Evolutionary conservation across 2,797 vertebrate genomes (phyloP).

Genomic region (Phaenicophaeus curvirostris): DNA sequence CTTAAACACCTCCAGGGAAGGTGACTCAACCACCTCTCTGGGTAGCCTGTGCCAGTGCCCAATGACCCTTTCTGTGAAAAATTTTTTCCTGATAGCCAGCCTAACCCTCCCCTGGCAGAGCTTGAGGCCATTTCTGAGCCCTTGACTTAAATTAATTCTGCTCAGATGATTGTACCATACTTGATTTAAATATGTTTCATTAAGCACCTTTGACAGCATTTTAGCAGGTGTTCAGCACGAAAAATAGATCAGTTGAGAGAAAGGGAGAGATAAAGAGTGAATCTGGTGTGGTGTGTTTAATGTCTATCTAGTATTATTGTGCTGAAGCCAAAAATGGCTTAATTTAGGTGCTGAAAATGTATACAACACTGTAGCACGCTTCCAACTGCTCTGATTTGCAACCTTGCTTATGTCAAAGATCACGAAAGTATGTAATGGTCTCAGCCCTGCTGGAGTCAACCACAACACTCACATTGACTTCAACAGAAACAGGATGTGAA

Average conservation of each 20-base stretch:
- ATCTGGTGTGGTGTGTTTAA: neutral
- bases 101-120: no score
- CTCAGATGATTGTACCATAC: slow-evolving; percentile 46
- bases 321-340: neutral
- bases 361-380: neutral
- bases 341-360: neutral
- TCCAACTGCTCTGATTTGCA: neutral
- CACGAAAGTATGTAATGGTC: neutral
- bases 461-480: neutral
- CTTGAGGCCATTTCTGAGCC: no score
- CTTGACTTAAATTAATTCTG: slow-evolving; percentile 61
- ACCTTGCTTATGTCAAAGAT: neutral
- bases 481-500: neutral
- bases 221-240: slow-evolving; percentile 23
- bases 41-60: no score
- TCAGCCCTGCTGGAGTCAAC: neutral
- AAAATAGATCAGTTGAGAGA: slow-evolving; percentile 38
- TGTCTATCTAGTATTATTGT: neutral
- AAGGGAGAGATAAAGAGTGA: slow-evolving; percentile 28
- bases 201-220: slow-evolving; percentile 59
- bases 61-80: no score
- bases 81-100: no score
- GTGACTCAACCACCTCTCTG: no score
- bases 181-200: slow-evolving; percentile 46
- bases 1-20: no score